Percentiles rank a stretch among this genome's conserved stretches.
These are phyloP conservation scores for Drosophila pseudoananassae DNA, from an alignment of 1,140 invertebrate genomes.

Conservation along the genomic window DNA sequence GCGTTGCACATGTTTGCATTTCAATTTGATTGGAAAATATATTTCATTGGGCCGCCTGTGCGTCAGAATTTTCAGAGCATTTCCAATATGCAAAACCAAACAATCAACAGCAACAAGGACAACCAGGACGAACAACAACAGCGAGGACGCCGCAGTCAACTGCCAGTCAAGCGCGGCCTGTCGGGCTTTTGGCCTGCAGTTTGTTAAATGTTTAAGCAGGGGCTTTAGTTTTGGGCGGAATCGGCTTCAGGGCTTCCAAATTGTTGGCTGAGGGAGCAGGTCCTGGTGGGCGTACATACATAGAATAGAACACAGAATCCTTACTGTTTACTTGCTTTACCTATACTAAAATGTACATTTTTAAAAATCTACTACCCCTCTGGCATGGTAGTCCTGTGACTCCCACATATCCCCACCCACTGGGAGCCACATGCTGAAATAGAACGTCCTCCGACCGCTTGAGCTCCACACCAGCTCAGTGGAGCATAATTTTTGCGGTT, in stretches of 20 bases:
- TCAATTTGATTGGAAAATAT: constrained; percentile 81
- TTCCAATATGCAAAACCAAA: constrained; percentile 57
- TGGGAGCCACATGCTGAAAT: constrained; percentile 10
- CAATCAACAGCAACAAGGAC: constrained; percentile 14
- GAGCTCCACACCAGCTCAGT: constrained; percentile 60
- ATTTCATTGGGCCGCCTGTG: constrained; percentile 65
- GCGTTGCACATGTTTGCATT: constrained; percentile 74
- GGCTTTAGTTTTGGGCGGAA: constrained; percentile 56
- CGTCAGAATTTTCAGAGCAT: constrained; percentile 41
- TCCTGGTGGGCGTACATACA: too few relatives aligned
- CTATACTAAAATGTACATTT: too few relatives aligned
- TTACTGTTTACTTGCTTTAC: too few relatives aligned
- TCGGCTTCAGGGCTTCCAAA: constrained; percentile 33
- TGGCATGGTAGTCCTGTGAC: not conserved
- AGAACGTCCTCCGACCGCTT: constrained; percentile 44
- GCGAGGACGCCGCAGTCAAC: constrained; percentile 58
- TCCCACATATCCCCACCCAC: constrained; percentile 11
- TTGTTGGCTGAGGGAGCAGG: constrained; percentile 13
- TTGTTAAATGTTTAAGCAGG: constrained; percentile 80
- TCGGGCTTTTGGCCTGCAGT: constrained; percentile 75
- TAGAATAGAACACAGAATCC: too few relatives aligned
- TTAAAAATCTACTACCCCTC: too few relatives aligned
- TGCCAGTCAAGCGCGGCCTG: constrained; percentile 74
- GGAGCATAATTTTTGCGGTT: constrained; percentile 83
- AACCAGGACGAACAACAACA: constrained; percentile 19